Conservation (phyloP, 2,888 invertebrate species). For the Brachypalpus laphriformis region DNA sequence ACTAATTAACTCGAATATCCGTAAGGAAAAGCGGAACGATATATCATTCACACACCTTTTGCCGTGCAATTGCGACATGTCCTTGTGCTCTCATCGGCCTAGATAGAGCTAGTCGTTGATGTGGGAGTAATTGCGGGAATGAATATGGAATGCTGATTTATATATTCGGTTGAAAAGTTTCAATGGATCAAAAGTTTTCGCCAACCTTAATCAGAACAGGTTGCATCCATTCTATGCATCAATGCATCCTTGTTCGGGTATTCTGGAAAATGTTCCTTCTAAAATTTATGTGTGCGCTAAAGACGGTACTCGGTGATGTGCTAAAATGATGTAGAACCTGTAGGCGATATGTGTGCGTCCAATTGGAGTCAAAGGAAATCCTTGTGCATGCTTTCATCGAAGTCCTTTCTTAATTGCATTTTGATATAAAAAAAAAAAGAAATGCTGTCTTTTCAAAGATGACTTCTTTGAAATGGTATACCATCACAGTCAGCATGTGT, state of each 20-base stretch:
- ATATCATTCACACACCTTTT: constrained; percentile 33
- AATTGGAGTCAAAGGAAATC: background rate
- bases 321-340: background rate
- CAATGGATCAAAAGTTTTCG: constrained; percentile 50
- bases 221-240: background rate
- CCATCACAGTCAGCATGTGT: background rate
- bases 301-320: constrained; percentile 11
- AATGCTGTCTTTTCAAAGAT: background rate
- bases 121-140: constrained; percentile 26
- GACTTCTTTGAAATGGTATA: background rate
- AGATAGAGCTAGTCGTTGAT: background rate
- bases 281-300: constrained; percentile 23
- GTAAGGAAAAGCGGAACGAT: constrained; percentile 36
- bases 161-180: constrained; percentile 42
- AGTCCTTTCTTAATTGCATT: background rate
- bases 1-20: constrained; percentile 71
- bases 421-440: background rate
- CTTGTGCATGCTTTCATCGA: background rate
- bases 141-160: constrained; percentile 28
- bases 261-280: background rate
- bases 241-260: background rate
- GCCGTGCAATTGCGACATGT: constrained; percentile 46
- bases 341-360: background rate
- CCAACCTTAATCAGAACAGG: background rate
- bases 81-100: background rate